These are phyloP conservation scores for Pandion haliaetus DNA, from an alignment of 2,113 vertebrate genomes.

Conservation along the genomic window DNA sequence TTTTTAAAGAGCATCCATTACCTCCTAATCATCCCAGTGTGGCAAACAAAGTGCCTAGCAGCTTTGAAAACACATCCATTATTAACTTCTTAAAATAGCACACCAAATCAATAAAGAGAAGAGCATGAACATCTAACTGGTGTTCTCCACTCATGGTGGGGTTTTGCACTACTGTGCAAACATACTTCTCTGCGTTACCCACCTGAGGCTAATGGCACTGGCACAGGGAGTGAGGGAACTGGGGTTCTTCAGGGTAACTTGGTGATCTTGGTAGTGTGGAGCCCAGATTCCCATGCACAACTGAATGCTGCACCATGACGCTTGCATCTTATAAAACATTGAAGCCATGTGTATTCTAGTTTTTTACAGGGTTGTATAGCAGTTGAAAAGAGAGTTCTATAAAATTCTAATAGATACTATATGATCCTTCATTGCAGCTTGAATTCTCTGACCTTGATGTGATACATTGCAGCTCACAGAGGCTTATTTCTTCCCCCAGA, in stretches of 20 bases:
- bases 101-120: neutral
- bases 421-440: neutral
- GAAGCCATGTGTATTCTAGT: neutral
- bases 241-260: neutral
- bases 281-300: neutral
- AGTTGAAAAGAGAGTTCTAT: neutral
- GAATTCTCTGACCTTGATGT: neutral
- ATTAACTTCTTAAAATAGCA: neutral
- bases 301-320: neutral
- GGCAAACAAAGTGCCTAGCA: neutral
- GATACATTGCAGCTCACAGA: neutral
- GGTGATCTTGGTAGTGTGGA: neutral
- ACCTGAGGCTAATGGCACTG: neutral
- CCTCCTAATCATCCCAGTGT: neutral
- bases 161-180: neutral
- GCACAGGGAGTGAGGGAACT: neutral
- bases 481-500: neutral
- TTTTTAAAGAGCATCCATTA: neutral
- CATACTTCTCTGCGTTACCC: neutral
- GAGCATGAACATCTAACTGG: neutral
- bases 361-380: neutral
- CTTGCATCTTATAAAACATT: neutral
- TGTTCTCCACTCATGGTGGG: accelerated
- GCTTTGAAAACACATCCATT: neutral
- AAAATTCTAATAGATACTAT: neutral